Base-by-base conservation (phyloP, 1,140 invertebrate species). In the Sinonovacula constricta region DNA sequence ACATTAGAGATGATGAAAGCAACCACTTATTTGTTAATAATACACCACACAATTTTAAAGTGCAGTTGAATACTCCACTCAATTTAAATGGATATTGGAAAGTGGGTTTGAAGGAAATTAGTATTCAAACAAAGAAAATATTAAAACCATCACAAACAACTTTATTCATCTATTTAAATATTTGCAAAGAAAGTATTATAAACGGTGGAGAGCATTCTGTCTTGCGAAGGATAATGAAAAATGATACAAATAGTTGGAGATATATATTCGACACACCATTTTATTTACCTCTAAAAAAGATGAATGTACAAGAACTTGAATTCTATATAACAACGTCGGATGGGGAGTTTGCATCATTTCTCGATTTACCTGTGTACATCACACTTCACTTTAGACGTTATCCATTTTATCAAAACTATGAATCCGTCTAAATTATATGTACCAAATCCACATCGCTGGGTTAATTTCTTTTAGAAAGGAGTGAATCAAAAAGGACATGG, bases 381-480 rank as follows among this genome's bases (percentile, higher is more conserved):
- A 75, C 60, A 75, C 62, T 75, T 62, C 70, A 72, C 26, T 72
- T 72, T 51, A 72, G 53, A 72, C 70, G 39, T 12, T 69, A 69
- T 57, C 54, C 69, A 2, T 72, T 72, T 49, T 72, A 72, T n/a
- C n/a, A n/a, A n/a, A n/a, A n/a, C n/a, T n/a, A n/a, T n/a, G n/a
- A n/a, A n/a, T n/a, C n/a, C n/a, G 22, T 63, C 63, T 24, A 72
- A 68, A 36, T 30, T 71, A 28, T 68, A 62, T 34, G 30, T 72
- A 15, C 69, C 78, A 15, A 60, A 80, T 68, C 69, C 66, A 18
- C 65, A 74, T 45, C 68, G 70, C 36, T 80, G 71, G 79, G 30
- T 80, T 5, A 15, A 70, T 22, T 75, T 74, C 75, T 80, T 74
- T n/a, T n/a, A n/a, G n/a, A n/a, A n/a, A n/a, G n/a, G n/a, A n/a